Percentiles rank a stretch among this genome's conserved stretches.
phyloP scores from a whole-genome alignment of 2,797 vertebrate genomes.

The Gobionotothen gibberifrons region DNA sequence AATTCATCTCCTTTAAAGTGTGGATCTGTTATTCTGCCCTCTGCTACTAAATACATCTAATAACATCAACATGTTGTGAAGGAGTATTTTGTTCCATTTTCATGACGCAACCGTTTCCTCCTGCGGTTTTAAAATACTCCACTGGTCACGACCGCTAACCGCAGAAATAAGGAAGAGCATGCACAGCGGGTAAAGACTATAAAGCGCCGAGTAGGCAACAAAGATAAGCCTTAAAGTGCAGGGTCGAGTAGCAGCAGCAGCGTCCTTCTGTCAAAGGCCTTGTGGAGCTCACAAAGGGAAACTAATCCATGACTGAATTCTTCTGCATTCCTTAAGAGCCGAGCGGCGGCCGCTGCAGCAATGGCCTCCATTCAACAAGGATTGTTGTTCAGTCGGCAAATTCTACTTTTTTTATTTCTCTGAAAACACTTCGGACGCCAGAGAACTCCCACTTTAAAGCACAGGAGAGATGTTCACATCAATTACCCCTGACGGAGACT shows the following conservation, averaged over 20 bases:
- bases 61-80: slow-evolving; percentile 15
- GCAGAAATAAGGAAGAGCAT: slow-evolving; percentile 59
- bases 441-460: slow-evolving; percentile 51
- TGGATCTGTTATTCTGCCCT: slow-evolving; percentile 7
- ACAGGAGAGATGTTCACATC: slow-evolving; percentile 46
- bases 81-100: slow-evolving; percentile 26
- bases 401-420: slow-evolving; percentile 49
- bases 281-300: slow-evolving; percentile 57
- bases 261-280: slow-evolving; percentile 46
- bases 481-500: slow-evolving; percentile 13
- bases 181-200: slow-evolving; percentile 25
- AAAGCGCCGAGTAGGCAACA: slow-evolving; percentile 40
- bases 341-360: slow-evolving; percentile 50
- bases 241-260: slow-evolving; percentile 52
- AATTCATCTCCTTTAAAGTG: background rate
- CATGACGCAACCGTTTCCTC: slow-evolving; percentile 58
- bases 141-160: slow-evolving; percentile 54
- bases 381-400: slow-evolving; percentile 41
- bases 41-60: slow-evolving; percentile 19
- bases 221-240: slow-evolving; percentile 49
- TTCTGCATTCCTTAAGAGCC: slow-evolving; percentile 69
- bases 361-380: slow-evolving; percentile 39
- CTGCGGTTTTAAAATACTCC: slow-evolving; percentile 45
- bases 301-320: slow-evolving; percentile 68
- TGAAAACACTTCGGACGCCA: slow-evolving; percentile 45